phyloP scores from a whole-genome alignment of 1,140 invertebrate species.

The Dendrolimus kikuchii region DNA sequence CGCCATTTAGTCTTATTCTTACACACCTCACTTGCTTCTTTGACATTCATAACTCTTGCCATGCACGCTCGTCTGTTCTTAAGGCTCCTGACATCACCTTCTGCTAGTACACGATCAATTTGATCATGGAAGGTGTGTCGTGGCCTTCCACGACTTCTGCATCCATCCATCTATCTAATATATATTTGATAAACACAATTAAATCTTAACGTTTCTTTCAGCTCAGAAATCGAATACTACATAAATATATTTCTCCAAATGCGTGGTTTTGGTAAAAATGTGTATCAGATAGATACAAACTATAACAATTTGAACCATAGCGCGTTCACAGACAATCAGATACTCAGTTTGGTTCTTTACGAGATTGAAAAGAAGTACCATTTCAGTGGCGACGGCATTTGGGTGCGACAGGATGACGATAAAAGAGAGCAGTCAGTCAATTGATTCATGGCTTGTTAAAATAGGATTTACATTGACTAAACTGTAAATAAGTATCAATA shows the following conservation, averaged over 20 bases:
- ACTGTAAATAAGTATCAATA: too few relatives aligned
- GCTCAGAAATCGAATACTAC: conserved; percentile 33
- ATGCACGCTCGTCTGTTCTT: too few relatives aligned
- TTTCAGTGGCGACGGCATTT: conserved; percentile 60
- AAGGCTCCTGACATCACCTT: too few relatives aligned
- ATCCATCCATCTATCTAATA: too few relatives aligned
- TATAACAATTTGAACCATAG: conserved; percentile 33
- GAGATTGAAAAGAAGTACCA: conserved; percentile 62
- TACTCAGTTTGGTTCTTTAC: conserved; percentile 54
- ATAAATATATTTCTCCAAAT: conserved; percentile 26
- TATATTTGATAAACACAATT: too few relatives aligned
- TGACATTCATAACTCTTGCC: too few relatives aligned
- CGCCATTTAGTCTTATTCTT: too few relatives aligned
- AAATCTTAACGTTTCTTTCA: conserved; percentile 15
- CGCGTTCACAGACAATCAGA: conserved; percentile 42
- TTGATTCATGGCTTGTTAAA: background rate
- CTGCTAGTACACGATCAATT: too few relatives aligned
- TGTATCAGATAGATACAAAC: conserved; percentile 18
- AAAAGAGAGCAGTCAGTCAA: conserved; percentile 14
- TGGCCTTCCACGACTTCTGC: too few relatives aligned
- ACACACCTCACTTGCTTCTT: too few relatives aligned
- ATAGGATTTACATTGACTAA: too few relatives aligned
- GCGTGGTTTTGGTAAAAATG: conserved; percentile 12
- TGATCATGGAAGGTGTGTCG: too few relatives aligned
- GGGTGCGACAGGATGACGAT: conserved; percentile 32